phyloP scores from a whole-genome alignment of 2,797 vertebrate genomes.

The Anguilla anguilla region DNA sequence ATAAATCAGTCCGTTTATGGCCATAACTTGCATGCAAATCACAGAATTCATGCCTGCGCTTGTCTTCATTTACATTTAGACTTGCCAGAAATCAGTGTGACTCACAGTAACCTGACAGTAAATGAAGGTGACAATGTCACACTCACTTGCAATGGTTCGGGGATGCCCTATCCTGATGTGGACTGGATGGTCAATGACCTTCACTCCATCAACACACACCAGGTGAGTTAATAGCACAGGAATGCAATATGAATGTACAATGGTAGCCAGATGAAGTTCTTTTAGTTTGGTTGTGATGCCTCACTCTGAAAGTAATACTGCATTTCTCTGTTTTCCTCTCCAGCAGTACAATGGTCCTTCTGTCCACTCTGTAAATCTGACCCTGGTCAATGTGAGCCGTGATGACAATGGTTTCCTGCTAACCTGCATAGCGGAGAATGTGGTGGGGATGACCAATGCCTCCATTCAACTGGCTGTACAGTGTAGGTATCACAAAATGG shows the following conservation, averaged over 20 bases:
- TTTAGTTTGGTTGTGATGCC: neutral
- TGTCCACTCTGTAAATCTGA: conserved; percentile 95
- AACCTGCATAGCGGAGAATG: conserved; percentile 93
- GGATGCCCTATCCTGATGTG: conserved; percentile 89
- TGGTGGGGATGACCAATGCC: conserved; percentile 96
- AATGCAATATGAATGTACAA: neutral
- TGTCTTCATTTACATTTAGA: conserved; percentile 68
- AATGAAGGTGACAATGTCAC: conserved; percentile 91
- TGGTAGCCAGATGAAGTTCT: neutral
- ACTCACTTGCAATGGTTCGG: conserved; percentile 93
- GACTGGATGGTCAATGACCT: conserved; percentile 93
- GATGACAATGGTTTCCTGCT: conserved; percentile 93
- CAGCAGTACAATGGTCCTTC: conserved; percentile 92
- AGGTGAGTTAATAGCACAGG: conserved; percentile 70
- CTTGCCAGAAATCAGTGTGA: conserved; percentile 93
- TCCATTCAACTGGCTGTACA: conserved; percentile 91
- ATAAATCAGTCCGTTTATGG: neutral
- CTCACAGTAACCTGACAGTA: conserved; percentile 88
- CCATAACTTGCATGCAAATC: neutral
- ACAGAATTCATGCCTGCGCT: conserved; percentile 16
- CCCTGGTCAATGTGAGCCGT: conserved; percentile 90
- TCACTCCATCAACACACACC: conserved; percentile 95
- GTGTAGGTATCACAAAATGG: conserved; percentile 76
- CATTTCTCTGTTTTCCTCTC: conserved; percentile 11
- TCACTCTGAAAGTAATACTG: neutral